These are phyloP conservation scores for Tyrannus savana DNA, from an alignment of 2,113 vertebrate species.

Conservation along the genomic window DNA sequence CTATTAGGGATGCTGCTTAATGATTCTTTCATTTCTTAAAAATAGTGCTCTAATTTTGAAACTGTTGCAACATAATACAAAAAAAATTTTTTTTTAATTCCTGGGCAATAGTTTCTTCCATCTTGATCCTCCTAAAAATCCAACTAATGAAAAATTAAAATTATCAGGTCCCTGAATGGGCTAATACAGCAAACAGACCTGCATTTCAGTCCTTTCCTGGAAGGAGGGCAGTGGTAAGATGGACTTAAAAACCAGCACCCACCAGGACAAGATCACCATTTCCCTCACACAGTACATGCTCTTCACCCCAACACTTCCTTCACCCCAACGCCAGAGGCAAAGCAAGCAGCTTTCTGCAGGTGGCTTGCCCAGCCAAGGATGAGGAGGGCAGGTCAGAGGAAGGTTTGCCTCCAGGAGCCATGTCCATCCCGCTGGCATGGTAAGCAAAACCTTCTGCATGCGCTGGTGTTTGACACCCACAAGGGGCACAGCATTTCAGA, in stretches of 20 bases:
- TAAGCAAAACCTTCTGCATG: not conserved
- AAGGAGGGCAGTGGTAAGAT: not conserved
- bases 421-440: rapidly evolving
- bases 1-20: not conserved
- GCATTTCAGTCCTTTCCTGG: not conserved
- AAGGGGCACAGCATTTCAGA: rapidly evolving
- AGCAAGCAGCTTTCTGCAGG: not conserved
- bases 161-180: not conserved
- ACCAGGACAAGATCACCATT: rapidly evolving
- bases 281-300: rapidly evolving
- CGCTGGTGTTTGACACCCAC: not conserved
- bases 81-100: not conserved
- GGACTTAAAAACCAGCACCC: not conserved
- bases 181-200: not conserved
- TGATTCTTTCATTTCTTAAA: not conserved
- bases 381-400: not conserved
- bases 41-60: not conserved
- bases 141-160: not conserved
- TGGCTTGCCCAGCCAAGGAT: rapidly evolving
- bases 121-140: not conserved
- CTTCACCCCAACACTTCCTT: not conserved
- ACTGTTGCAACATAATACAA: not conserved
- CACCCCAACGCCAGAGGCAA: rapidly evolving
- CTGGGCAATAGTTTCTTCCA: not conserved
- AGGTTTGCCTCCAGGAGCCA: not conserved